Evolutionary conservation across 2,888 invertebrate species (phyloP), one percentile per base, ranked within the genome.

Genomic region (Epinotia bilunana): DNA sequence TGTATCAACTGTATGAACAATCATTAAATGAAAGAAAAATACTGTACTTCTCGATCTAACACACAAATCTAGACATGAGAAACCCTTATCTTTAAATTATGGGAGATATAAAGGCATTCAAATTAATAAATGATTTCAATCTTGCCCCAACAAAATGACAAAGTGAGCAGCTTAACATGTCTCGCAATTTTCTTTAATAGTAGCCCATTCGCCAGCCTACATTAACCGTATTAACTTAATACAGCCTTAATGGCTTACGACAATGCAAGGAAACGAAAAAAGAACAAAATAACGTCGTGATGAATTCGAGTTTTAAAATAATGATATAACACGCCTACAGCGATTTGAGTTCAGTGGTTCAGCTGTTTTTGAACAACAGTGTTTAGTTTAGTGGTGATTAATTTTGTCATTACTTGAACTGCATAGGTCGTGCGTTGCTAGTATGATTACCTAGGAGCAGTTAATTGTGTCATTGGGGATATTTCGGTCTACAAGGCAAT

Each of bases 181-280:
- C 65, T 67, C 33, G 75, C 72, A 75, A 72, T 75, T 75, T 75
- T 71, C 75, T 61, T 75, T 75, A 75, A 75, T 75, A 46, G 64
- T 71, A 43, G 58, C 46, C 74, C 75, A 72, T 72, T 75, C 74
- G 58, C 71, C 58, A 61, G 71, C 67, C 72, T 65, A 46, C 39
- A 67, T 75, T 67, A 75, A 72, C 75, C 75, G 67, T 75, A 72
- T 75, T 72, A 75, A 75, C 71, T 75, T 75, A 75, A 75, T 75
- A 72, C 72, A 55, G 61, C 67, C 71, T 61, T 72, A 75, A 75
- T 75, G 75, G 75, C 62, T 70, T 43, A 46, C 73, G 73, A 73
- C 73, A 71, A 64, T 74, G 70, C 68, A 64, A 74, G 60, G 46
- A 49, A 53, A 61, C 39, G 46, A 7, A 11, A 64, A 74, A 74